Percentiles rank a stretch among this genome's conserved stretches.
Conservation (phyloP, 2,888 invertebrate species). For the Ligdia adustata region DNA sequence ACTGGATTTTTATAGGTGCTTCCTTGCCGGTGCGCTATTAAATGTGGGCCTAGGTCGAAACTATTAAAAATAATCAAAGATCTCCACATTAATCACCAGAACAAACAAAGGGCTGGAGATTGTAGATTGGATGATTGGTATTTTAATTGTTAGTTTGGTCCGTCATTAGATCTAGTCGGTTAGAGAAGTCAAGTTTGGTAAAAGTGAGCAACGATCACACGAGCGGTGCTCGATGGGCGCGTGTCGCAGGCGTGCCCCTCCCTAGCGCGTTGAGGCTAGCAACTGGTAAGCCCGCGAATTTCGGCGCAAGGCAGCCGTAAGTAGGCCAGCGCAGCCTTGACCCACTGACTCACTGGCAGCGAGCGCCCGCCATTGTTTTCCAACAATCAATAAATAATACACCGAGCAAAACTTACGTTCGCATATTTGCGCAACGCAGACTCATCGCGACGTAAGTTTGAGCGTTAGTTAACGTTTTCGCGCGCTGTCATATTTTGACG, state of each 20-base stretch:
- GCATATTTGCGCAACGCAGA: constrained; percentile 70
- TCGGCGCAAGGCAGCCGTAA: constrained; percentile 76
- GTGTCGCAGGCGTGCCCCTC: constrained; percentile 50
- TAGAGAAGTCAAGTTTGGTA: too few relatives aligned
- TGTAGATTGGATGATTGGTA: constrained; percentile 2
- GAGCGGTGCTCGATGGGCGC: constrained; percentile 8
- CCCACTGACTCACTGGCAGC: constrained; percentile 82
- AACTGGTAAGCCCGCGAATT: constrained; percentile 77
- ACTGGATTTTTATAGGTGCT: neutral
- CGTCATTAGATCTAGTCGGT: too few relatives aligned
- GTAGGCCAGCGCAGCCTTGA: constrained; percentile 80
- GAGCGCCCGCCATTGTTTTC: constrained; percentile 80
- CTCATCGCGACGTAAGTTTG: constrained; percentile 59
- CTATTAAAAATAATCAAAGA: constrained; percentile 6
- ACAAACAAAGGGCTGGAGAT: too few relatives aligned
- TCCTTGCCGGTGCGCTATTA: neutral
- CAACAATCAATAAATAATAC: constrained; percentile 83
- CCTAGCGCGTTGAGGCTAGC: constrained; percentile 69
- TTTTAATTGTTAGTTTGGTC: too few relatives aligned
- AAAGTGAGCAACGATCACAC: neutral
- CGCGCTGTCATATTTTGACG: constrained; percentile 55
- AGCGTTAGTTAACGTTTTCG: constrained; percentile 59
- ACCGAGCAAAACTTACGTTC: constrained; percentile 69
- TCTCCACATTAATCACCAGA: constrained; percentile 6
- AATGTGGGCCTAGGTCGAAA: constrained; percentile 12